These are phyloP conservation scores for Leptopilina drosophilae DNA, from an alignment of 2,888 invertebrate species.

Conservation along the genomic window DNA sequence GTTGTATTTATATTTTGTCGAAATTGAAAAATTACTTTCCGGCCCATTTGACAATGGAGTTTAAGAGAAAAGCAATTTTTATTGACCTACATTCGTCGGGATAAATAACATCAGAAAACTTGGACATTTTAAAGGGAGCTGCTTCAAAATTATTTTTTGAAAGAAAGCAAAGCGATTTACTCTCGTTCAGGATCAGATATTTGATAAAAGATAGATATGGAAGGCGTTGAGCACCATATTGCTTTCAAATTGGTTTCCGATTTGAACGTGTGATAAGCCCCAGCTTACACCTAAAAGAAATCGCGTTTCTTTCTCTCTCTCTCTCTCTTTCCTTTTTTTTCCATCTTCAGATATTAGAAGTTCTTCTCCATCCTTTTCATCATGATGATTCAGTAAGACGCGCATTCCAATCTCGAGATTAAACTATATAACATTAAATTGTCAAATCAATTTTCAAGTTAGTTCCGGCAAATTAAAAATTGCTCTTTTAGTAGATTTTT, in stretches of 20 bases:
- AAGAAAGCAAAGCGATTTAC: not conserved
- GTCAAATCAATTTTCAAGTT: no score
- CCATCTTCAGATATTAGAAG: slow-evolving; percentile 55
- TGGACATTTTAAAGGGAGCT: not conserved
- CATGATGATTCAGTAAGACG: slow-evolving; percentile 20
- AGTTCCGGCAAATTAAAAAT: no score
- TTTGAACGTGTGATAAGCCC: slow-evolving; percentile 69
- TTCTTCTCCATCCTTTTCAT: slow-evolving; percentile 33
- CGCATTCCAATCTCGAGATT: not conserved
- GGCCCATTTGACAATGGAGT: not conserved
- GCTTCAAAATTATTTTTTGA: slow-evolving; percentile 7
- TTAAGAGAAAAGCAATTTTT: not conserved
- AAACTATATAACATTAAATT: no score
- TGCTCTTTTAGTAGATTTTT: no score
- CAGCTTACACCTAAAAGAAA: slow-evolving; percentile 50
- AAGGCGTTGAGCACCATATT: slow-evolving; percentile 72
- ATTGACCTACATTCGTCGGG: not conserved
- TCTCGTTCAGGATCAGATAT: slow-evolving; percentile 62
- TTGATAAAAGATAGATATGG: slow-evolving; percentile 64
- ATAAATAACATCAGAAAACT: not conserved
- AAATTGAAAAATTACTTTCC: no score
- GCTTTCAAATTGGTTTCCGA: slow-evolving; percentile 76
- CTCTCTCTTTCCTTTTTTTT: not conserved
- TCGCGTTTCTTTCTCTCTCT: slow-evolving; percentile 10
- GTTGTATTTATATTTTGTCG: no score